These are phyloP conservation scores for Condylura cristata DNA, from an alignment of 2,113 vertebrate genomes.

Conservation along the genomic window DNA sequence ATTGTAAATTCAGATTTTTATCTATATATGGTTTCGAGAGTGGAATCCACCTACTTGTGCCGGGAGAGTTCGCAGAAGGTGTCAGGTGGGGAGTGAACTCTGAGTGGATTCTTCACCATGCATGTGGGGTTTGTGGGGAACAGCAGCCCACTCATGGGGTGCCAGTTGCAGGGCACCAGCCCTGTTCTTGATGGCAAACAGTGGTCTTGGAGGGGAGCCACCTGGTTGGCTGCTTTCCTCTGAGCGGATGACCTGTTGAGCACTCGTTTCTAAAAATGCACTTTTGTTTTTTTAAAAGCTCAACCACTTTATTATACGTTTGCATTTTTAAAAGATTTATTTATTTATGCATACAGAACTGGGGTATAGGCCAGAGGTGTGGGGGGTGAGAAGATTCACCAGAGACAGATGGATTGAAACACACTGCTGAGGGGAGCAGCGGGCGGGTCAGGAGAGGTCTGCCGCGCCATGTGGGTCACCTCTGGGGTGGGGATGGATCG, in stretches of 20 bases:
- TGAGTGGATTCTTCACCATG: neutral
- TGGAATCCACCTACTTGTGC: slow-evolving; percentile 55
- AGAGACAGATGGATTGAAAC: too few relatives aligned
- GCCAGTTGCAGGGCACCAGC: fast-evolving
- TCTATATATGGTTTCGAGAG: neutral
- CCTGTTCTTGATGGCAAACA: fast-evolving
- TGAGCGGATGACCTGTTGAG: neutral
- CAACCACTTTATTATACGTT: too few relatives aligned
- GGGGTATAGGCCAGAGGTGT: too few relatives aligned
- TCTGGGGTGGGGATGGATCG: too few relatives aligned
- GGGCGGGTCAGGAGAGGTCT: too few relatives aligned
- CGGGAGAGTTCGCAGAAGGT: slow-evolving; percentile 23
- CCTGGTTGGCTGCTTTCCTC: neutral
- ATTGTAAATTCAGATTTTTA: neutral
- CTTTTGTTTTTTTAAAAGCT: too few relatives aligned
- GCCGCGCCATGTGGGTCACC: too few relatives aligned
- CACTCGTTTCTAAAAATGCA: neutral
- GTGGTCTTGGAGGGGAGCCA: neutral
- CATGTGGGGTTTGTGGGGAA: neutral
- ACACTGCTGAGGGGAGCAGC: too few relatives aligned
- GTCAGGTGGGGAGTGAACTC: neutral
- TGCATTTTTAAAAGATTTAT: too few relatives aligned
- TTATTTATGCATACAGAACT: too few relatives aligned
- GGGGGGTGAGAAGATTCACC: too few relatives aligned
- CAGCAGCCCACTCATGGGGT: fast-evolving